phyloP scores from a whole-genome alignment of 2,797 vertebrate species.

The Halcyon chelicuti region DNA sequence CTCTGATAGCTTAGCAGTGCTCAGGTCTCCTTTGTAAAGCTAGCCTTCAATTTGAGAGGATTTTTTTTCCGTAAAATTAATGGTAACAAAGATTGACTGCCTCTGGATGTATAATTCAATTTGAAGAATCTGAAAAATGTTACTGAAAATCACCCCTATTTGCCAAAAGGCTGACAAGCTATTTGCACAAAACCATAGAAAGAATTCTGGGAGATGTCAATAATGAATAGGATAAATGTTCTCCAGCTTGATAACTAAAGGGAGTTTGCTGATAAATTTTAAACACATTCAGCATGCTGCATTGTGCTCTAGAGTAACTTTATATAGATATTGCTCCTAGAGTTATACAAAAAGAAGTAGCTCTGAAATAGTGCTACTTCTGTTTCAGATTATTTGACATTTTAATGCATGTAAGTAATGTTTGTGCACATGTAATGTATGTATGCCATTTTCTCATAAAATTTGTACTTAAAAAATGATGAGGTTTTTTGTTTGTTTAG shows the following conservation, averaged over 20 bases:
- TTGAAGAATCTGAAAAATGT: slow-evolving; percentile 45
- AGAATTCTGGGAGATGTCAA: slow-evolving; percentile 45
- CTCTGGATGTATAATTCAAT: slow-evolving; percentile 43
- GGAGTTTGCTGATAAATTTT: slow-evolving; percentile 25
- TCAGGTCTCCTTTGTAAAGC: background rate
- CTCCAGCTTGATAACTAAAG: slow-evolving; percentile 30
- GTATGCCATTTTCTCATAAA: background rate
- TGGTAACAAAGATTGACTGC: slow-evolving; percentile 26
- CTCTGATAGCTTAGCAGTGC: background rate
- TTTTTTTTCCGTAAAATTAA: slow-evolving; percentile 17
- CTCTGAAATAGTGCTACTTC: background rate
- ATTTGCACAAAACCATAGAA: slow-evolving; percentile 34
- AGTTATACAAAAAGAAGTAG: background rate
- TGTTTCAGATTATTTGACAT: background rate
- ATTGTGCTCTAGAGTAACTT: background rate
- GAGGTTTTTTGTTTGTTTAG: fast-evolving
- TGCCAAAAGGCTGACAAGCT: slow-evolving; percentile 55
- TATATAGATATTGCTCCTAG: background rate
- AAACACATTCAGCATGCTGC: background rate
- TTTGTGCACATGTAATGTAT: background rate
- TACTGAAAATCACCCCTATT: slow-evolving; percentile 47
- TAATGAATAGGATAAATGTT: slow-evolving; percentile 51
- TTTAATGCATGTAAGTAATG: background rate
- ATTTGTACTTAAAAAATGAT: background rate
- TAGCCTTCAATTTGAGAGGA: background rate